Percentiles rank a stretch among this genome's conserved stretches.
Evolutionary conservation across 1,140 invertebrate species (phyloP).

Genomic region (Drosophila grimshawi): DNA sequence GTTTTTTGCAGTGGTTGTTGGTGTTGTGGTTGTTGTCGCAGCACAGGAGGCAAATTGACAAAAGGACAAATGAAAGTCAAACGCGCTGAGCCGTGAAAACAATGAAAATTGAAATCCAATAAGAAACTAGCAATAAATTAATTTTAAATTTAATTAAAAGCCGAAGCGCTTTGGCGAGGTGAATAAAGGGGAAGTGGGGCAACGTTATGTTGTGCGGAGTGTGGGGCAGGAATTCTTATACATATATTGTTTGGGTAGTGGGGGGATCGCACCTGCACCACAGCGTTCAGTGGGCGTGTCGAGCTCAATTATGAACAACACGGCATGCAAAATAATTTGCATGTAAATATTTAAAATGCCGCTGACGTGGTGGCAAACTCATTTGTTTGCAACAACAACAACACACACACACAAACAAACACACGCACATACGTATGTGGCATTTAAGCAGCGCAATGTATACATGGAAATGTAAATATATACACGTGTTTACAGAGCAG

Average conservation of each 20-base stretch:
- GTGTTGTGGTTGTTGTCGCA: not conserved
- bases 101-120: slow-evolving; percentile 58
- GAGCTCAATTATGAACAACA: slow-evolving; percentile 44
- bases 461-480: slow-evolving; percentile 73
- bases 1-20: slow-evolving; percentile 3
- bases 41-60: not conserved
- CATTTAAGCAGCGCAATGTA: slow-evolving; percentile 64
- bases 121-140: slow-evolving; percentile 67
- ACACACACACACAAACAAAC: slow-evolving; percentile 8
- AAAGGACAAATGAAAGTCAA: slow-evolving; percentile 67
- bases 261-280: slow-evolving; percentile 27
- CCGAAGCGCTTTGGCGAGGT: slow-evolving; percentile 38
- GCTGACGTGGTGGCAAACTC: slow-evolving; percentile 46
- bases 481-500: slow-evolving; percentile 47
- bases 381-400: slow-evolving; percentile 61
- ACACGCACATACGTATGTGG: not conserved
- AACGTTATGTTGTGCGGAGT: no score
- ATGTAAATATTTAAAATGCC: slow-evolving; percentile 76
- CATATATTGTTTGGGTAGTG: not conserved
- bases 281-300: slow-evolving; percentile 41
- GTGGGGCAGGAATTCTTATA: not conserved
- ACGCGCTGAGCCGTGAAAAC: slow-evolving; percentile 14
- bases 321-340: slow-evolving; percentile 68
- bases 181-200: no score
- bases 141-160: slow-evolving; percentile 79